Evolutionary conservation across 2,888 invertebrate species (phyloP).

Genomic region (Machimus atricapillus): DNA sequence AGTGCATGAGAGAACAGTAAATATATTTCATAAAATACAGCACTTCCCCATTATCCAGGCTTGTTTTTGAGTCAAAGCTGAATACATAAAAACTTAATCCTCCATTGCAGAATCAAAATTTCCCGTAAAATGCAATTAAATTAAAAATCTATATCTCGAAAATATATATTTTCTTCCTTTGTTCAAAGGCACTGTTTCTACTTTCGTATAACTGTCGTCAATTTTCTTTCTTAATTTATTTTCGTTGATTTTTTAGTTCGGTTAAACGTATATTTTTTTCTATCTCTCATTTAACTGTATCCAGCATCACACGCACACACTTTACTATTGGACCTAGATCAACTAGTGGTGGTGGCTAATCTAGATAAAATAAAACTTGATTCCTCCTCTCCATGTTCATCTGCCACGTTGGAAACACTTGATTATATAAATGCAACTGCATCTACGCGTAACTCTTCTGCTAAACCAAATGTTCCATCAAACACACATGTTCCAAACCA

Average conservation of each 20-base stretch:
- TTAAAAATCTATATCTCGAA: neutral
- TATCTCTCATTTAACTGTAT: slow-evolving; percentile 58
- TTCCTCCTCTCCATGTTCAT: slow-evolving; percentile 57
- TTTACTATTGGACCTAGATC: slow-evolving; percentile 67
- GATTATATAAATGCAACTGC: slow-evolving; percentile 13
- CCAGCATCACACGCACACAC: slow-evolving; percentile 64
- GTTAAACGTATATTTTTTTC: slow-evolving; percentile 52
- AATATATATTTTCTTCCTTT: neutral
- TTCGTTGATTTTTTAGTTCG: slow-evolving; percentile 48
- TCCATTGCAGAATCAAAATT: neutral
- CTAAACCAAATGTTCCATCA: slow-evolving; percentile 42
- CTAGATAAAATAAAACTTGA: slow-evolving; percentile 63
- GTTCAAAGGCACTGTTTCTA: slow-evolving; percentile 26
- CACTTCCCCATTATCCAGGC: neutral
- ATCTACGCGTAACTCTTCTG: slow-evolving; percentile 48
- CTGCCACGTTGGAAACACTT: slow-evolving; percentile 47
- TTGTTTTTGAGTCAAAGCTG: slow-evolving; percentile 8
- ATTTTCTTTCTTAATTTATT: slow-evolving; percentile 47
- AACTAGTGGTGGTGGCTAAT: slow-evolving; percentile 64
- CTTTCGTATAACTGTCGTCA: slow-evolving; percentile 30
- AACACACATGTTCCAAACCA: neutral
- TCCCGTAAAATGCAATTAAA: neutral
- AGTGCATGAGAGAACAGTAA: neutral
- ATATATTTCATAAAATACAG: neutral
- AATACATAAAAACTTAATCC: neutral